These are phyloP conservation scores for Drosophila atripex DNA, from an alignment of 2,888 invertebrate genomes.

Conservation along the genomic window DNA sequence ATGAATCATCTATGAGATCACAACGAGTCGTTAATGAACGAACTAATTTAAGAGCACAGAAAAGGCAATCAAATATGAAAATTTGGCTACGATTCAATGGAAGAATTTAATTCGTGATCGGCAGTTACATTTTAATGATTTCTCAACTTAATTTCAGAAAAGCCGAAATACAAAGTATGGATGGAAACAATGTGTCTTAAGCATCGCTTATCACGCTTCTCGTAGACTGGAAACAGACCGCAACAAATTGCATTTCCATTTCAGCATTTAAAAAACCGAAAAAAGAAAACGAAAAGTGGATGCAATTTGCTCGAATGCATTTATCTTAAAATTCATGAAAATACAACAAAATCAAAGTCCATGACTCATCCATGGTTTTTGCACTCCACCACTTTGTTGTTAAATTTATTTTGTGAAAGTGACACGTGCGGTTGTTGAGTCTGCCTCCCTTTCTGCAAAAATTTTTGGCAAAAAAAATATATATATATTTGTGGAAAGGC, in stretches of 20 bases:
- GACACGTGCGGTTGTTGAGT: conserved; percentile 56
- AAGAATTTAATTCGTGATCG: neutral
- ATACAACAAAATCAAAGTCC: conserved; percentile 27
- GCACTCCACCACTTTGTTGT: conserved; percentile 15
- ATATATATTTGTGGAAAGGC: conserved; percentile 4
- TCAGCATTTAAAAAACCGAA: conserved; percentile 33
- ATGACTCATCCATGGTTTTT: conserved; percentile 41
- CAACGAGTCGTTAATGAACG: conserved; percentile 15
- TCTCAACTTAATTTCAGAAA: neutral
- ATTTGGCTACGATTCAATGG: neutral
- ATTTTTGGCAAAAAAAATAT: conserved; percentile 26
- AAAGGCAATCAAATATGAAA: neutral
- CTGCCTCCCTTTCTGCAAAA: conserved; percentile 37
- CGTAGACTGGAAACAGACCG: conserved; percentile 56
- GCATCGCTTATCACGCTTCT: conserved; percentile 41
- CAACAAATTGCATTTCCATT: conserved; percentile 66
- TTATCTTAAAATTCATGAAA: conserved; percentile 18
- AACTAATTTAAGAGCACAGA: conserved; percentile 2
- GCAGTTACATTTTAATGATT: conserved; percentile 18
- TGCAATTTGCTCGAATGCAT: conserved; percentile 39
- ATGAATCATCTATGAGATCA: conserved; percentile 39
- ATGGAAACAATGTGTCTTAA: conserved; percentile 19
- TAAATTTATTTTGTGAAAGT: conserved; percentile 62
- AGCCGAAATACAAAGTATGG: conserved; percentile 3
- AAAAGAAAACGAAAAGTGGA: conserved; percentile 48